phyloP scores from a whole-genome alignment of 2,888 invertebrate species.

The Pristionchus mayeri region DNA sequence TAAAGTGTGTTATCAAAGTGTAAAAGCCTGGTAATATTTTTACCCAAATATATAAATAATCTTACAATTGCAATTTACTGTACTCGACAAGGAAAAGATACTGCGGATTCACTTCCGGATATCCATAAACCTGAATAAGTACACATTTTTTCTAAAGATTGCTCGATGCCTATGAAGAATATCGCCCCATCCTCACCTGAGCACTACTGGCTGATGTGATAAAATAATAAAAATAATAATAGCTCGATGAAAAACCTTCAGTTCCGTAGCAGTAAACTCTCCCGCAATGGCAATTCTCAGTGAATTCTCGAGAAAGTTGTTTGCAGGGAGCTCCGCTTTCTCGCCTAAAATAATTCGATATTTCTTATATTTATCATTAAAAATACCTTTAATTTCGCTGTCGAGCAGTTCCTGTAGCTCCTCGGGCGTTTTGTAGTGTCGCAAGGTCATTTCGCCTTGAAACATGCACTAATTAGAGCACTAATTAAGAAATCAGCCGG shows the following conservation, averaged over 20 bases:
- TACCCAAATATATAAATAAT: not conserved
- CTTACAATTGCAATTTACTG: not conserved
- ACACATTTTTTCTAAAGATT: too few species aligned
- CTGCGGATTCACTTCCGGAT: not conserved
- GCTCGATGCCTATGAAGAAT: too few species aligned
- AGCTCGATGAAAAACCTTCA: too few species aligned
- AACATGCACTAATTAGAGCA: too few species aligned
- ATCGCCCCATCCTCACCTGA: too few species aligned
- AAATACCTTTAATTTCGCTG: not conserved
- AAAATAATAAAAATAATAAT: too few species aligned
- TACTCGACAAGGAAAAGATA: not conserved
- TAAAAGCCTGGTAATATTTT: too few species aligned
- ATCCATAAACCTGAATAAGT: not conserved
- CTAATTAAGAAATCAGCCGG: not conserved
- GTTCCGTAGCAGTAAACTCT: not conserved
- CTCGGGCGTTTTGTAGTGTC: not conserved
- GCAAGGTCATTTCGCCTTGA: not conserved
- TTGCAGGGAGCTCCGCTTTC: not conserved
- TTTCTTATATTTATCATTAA: not conserved
- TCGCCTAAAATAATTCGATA: not conserved
- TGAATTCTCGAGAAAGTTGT: conserved; percentile 15
- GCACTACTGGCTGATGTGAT: too few species aligned
- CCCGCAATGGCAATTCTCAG: not conserved
- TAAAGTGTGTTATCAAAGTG: too few species aligned
- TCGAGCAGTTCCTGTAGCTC: not conserved